Evolutionary conservation across 2,888 invertebrate species (phyloP).

Genomic region (Marronus borbonicus): DNA sequence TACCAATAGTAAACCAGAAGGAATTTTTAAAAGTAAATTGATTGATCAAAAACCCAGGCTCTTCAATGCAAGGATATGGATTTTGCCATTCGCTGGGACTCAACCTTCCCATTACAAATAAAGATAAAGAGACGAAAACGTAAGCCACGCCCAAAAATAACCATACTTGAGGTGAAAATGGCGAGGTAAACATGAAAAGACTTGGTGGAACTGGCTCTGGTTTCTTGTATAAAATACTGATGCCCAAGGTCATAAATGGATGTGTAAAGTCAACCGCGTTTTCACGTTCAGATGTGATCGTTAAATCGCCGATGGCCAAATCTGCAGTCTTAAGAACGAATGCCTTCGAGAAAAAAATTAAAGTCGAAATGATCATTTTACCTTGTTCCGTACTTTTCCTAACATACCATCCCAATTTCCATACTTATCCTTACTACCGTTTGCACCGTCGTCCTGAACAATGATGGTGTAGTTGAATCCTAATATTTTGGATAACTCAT

Average conservation of each 20-base stretch:
- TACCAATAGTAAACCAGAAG: conserved; percentile 91
- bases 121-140: conserved; percentile 82
- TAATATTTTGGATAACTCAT: conserved; percentile 82
- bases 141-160: conserved; percentile 87
- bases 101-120: conserved; percentile 85
- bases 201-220: conserved; percentile 89
- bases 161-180: conserved; percentile 91
- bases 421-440: conserved; percentile 78
- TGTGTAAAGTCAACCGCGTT: conserved; percentile 94
- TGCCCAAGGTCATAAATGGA: conserved; percentile 96
- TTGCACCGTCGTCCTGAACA: conserved; percentile 82
- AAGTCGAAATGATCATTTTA: conserved; percentile 66
- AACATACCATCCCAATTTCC: conserved; percentile 85
- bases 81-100: conserved; percentile 93
- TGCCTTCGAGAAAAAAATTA: too few species aligned
- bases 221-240: conserved; percentile 91
- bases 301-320: conserved; percentile 93
- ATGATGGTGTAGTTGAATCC: conserved; percentile 89
- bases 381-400: conserved; percentile 79
- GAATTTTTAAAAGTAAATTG: conserved; percentile 88
- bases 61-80: conserved; percentile 88
- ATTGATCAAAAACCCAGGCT: conserved; percentile 87
- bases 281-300: conserved; percentile 90
- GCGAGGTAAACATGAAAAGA: conserved; percentile 93
- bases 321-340: conserved; percentile 81